Evolutionary conservation across 2,888 invertebrate species (phyloP), one percentile per base, ranked within the genome.

Genomic region (Arrhopalites spinosus): DNA sequence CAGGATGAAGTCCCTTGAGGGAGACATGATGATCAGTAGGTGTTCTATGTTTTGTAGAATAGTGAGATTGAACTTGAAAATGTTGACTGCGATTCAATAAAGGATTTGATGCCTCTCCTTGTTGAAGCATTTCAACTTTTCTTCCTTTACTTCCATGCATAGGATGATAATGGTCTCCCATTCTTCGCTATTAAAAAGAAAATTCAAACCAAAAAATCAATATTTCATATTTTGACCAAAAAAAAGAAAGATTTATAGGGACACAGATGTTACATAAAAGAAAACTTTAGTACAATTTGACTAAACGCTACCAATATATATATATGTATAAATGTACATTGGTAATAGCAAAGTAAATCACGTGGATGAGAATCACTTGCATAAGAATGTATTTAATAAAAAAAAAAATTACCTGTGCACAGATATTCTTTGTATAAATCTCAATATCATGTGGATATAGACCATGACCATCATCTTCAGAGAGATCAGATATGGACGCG

Each of bases 401-500:
- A 7, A 27, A 13, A 17, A 20, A 29, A 20, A 20, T 15, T 77
- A 83, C 83, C 79, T 83, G 83, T 63, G 81, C 81, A 73, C 82
- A 83, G 30, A 82, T 76, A 78, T 78, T 82, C 63, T 80, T 77
- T 73, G 81, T 79, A 74, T 83, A 83, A 76, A 83, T 76, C 71
- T 83, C 82, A 30, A 81, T 73, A 73, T 83, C 81, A 64, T 81
- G 83, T 23, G 81, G 79, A 71, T 83, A 82, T 56, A 83, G 75
- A 29, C 79, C 80, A 50, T 78, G 76, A 74, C 78, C 78, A 75
- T 83, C 83, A 70, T 83, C 83, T 76, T 83, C 83, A 17, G 81
- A 82, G 45, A 83, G 81, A 75, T 82, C 83, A 74, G 81, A 81
- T 43, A 81, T 78, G 74, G 83, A 83, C 64, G 81, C 81, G 68